A percentile compares a stretch with the other conserved stretches of the same genome.
These are phyloP conservation scores for Synergus gifuensis DNA, from an alignment of 2,888 invertebrate species.

Conservation along the genomic window DNA sequence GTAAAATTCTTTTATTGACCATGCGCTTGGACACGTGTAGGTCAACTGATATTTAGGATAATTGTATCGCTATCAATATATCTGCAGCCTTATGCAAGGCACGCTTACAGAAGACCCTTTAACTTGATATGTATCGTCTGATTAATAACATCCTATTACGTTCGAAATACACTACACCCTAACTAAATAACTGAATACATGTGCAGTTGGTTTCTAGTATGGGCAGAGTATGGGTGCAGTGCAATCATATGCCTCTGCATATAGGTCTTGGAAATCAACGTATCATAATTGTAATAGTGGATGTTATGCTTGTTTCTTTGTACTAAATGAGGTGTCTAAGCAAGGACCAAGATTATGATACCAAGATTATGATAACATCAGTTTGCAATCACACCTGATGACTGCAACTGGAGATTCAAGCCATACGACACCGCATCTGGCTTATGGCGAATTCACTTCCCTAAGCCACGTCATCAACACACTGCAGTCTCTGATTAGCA, in stretches of 20 bases:
- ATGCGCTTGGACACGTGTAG: conserved; percentile 17
- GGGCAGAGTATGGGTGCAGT: not conserved
- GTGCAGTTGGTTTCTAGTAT: not conserved
- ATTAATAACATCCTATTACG: not conserved
- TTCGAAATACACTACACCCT: not conserved
- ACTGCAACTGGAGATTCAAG: conserved; percentile 70
- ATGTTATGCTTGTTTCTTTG: conserved; percentile 36
- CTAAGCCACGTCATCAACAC: conserved; percentile 6
- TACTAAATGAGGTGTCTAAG: conserved; percentile 41
- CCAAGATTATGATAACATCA: conserved; percentile 63
- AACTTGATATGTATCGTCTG: conserved; percentile 10
- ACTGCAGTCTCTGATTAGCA: not conserved
- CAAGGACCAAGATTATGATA: conserved; percentile 48
- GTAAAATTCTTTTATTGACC: conserved; percentile 6
- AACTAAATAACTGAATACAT: not conserved
- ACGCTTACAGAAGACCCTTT: conserved; percentile 23
- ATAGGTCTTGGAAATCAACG: not conserved
- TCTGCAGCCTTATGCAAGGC: conserved; percentile 14
- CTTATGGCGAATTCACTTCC: conserved; percentile 1
- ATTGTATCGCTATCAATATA: conserved; percentile 2
- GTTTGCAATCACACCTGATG: conserved; percentile 66
- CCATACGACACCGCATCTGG: conserved; percentile 63
- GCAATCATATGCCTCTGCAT: not conserved
- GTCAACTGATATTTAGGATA: conserved; percentile 38
- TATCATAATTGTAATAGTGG: conserved; percentile 17